Conservation (phyloP, 2,113 vertebrate species). For the Cochlearius cochlearius region DNA sequence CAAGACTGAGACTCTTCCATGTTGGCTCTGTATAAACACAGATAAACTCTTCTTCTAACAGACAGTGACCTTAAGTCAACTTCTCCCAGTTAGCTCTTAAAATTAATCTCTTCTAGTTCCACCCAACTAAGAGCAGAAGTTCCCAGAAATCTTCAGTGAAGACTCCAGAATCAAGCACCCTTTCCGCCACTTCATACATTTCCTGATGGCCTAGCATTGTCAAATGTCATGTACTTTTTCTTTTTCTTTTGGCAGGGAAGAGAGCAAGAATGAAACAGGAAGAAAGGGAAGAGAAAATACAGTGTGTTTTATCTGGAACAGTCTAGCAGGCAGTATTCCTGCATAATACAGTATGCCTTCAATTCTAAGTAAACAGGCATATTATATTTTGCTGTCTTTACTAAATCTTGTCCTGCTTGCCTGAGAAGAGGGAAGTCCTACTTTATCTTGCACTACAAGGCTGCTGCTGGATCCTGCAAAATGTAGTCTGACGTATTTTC, state of each 20-base stretch:
- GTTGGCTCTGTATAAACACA: not conserved
- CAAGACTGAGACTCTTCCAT: not conserved
- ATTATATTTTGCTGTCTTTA: not conserved
- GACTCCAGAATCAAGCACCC: not conserved
- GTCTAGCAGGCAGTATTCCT: not conserved
- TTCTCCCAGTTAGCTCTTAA: not conserved
- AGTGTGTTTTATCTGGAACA: not conserved
- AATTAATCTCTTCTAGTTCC: not conserved
- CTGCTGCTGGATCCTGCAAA: not conserved
- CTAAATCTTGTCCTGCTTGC: not conserved
- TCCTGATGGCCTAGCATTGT: not conserved
- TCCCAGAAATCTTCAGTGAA: not conserved
- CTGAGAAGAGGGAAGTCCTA: not conserved
- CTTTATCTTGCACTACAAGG: not conserved
- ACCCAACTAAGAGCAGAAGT: not conserved
- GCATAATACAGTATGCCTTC: not conserved
- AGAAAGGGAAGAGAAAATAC: not conserved
- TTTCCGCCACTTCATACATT: not conserved
- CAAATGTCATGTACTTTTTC: not conserved
- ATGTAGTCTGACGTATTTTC: not conserved
- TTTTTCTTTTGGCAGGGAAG: not conserved
- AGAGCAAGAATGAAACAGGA: not conserved
- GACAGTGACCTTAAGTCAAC: conserved; percentile 10
- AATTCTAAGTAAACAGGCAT: not conserved
- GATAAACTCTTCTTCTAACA: conserved; percentile 14